Base-by-base conservation (phyloP, 2,888 invertebrate genomes). In the Trisateles emortualis region DNA sequence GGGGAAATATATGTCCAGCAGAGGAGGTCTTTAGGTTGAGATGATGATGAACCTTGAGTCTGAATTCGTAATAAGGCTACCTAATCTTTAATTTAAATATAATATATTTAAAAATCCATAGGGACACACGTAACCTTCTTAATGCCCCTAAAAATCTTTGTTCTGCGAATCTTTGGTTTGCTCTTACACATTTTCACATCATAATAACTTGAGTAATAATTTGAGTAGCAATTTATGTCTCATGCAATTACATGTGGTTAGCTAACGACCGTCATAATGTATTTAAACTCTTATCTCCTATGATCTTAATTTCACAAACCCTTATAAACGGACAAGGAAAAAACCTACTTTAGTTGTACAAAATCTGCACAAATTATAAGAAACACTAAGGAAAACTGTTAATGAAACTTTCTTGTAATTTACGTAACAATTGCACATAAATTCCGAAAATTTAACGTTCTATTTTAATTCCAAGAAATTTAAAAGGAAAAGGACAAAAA, bases 291-390 rank as follows among this genome's bases (percentile, higher is more conserved):
- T 38, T 47, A 69, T 67, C 70, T 49, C 19, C 19, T 19, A 19
- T 19, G 2, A 19, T 19, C 19, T 19, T 19, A 19, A 2, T 19
- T 19, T 19, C 5, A 5, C 19, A 19, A 61, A 29, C 44, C 50
- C 39, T 48, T 54, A 42, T 41, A 52, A 57, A 36, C 43, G 45
- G n/a, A 50, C 42, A 17, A 51, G 61, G 54, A 57, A 67, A 66
- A 64, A 11, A n/a, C n/a, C 29, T 19, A 36, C 1, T n/a, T 24
- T 26, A 45, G 8, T n/a, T 4, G 33, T n/a, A 13, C 24, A 39
- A 39, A 39, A 11, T 36, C 26, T 9, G n/a, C 16, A 36, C 35
- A 45, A 19, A 19, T 19, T 19, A 19, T 3, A 19, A 19, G 19
- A 19, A 19, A 32, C 35, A 35, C 8, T 22, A 42, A 49, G 42